phyloP scores from a whole-genome alignment of 2,113 vertebrate species.

The Pseudorhombus dupliciocellatus region DNA sequence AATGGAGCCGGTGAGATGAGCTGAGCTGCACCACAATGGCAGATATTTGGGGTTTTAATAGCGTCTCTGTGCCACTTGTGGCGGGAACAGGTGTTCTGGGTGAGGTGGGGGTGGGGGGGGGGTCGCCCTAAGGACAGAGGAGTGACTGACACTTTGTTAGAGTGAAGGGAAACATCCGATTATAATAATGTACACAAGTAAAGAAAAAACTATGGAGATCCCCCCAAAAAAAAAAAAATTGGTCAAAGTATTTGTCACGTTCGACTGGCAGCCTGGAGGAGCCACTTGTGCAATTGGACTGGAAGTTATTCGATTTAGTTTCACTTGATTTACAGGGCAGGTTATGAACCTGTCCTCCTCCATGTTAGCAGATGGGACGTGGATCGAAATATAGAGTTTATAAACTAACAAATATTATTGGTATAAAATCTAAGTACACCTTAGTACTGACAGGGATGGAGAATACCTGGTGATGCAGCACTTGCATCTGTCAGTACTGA shows the following conservation, averaged over 20 bases:
- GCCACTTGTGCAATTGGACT: conserved; percentile 13
- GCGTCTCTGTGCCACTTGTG: conserved; percentile 56
- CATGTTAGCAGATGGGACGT: too few species aligned
- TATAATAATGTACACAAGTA: neutral
- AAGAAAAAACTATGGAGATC: too few species aligned
- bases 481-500: too few species aligned
- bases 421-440: too few species aligned
- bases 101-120: neutral
- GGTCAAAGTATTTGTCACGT: neutral
- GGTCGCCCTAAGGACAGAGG: conserved; percentile 40
- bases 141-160: conserved; percentile 3
- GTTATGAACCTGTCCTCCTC: too few species aligned
- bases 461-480: too few species aligned
- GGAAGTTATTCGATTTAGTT: neutral
- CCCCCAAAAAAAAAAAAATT: neutral
- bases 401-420: too few species aligned
- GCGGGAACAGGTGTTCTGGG: conserved; percentile 64
- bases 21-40: conserved; percentile 51
- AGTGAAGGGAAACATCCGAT: neutral
- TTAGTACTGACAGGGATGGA: too few species aligned
- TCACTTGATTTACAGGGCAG: neutral
- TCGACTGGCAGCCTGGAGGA: too few species aligned
- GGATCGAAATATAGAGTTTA: too few species aligned
- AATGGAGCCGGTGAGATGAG: conserved; percentile 45
- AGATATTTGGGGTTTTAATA: conserved; percentile 68